These are phyloP conservation scores for Tapirus terrestris DNA, from an alignment of 2,113 vertebrate species.

Conservation along the genomic window DNA sequence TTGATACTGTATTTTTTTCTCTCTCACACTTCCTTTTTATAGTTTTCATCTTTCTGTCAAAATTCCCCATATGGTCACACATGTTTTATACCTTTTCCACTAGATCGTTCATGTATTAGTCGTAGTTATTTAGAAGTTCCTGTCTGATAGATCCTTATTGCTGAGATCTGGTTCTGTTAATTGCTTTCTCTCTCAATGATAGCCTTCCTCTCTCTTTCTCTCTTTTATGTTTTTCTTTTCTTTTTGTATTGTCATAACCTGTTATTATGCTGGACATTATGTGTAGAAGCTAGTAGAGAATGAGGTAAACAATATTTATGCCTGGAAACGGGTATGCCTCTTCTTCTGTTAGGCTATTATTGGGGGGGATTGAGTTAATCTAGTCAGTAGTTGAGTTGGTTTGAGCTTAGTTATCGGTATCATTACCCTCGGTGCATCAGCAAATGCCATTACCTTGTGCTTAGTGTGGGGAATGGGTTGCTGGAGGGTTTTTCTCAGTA, in stretches of 20 bases:
- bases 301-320: neutral
- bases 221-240: neutral
- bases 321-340: neutral
- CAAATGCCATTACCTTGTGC: neutral
- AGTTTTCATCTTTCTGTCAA: neutral
- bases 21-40: slow-evolving; percentile 25
- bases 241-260: neutral
- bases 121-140: neutral
- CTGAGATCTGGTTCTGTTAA: neutral
- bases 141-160: neutral
- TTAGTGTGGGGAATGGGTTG: neutral
- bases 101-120: slow-evolving; percentile 44
- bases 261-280: neutral
- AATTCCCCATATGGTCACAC: neutral
- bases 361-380: neutral
- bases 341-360: neutral
- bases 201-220: neutral
- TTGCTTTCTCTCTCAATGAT: neutral
- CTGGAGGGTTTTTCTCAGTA: neutral
- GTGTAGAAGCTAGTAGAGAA: neutral
- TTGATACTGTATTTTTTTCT: neutral
- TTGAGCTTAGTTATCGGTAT: neutral
- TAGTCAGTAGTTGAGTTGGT: neutral
- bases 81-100: neutral
- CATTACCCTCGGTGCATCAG: neutral